These are phyloP conservation scores for Girardia tigrina DNA, from an alignment of 2,888 invertebrate species.

Conservation along the genomic window DNA sequence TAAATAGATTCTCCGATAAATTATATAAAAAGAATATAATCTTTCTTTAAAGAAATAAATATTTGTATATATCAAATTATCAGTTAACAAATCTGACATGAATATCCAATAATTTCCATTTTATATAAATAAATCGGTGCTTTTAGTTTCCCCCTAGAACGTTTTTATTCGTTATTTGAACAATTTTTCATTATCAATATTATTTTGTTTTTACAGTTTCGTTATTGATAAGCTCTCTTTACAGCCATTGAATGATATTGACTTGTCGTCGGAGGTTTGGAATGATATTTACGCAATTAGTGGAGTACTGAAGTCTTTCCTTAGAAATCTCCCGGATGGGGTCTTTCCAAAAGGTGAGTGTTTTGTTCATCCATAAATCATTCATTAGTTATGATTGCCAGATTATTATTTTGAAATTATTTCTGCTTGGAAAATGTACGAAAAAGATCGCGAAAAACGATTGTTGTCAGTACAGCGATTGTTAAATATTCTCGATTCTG, in stretches of 20 bases:
- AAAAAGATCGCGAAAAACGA: constrained; percentile 24
- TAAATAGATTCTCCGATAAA: too few relatives aligned
- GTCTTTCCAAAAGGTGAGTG: constrained; percentile 28
- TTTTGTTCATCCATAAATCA: not conserved
- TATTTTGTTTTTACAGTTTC: too few relatives aligned
- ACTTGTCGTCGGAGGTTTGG: constrained; percentile 25
- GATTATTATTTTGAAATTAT: constrained; percentile 19
- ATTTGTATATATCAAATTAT: too few relatives aligned
- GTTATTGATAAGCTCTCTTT: too few relatives aligned
- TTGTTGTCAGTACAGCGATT: constrained; percentile 34
- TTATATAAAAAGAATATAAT: too few relatives aligned
- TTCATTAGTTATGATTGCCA: not conserved
- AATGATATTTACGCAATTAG: constrained; percentile 26
- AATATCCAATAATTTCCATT: too few relatives aligned
- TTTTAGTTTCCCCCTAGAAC: too few relatives aligned
- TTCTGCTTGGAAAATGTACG: constrained; percentile 18
- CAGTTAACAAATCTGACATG: too few relatives aligned
- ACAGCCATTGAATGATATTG: constrained; percentile 24
- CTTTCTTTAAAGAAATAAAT: too few relatives aligned
- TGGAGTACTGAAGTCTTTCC: constrained; percentile 25
- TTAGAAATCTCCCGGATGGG: constrained; percentile 27
- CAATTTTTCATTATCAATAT: too few relatives aligned
- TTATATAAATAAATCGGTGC: too few relatives aligned
- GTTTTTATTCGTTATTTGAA: too few relatives aligned
- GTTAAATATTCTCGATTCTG: constrained; percentile 32